Percentiles rank a stretch among this genome's conserved stretches.
These are phyloP conservation scores for Eriocheir sinensis DNA, from an alignment of 1,140 invertebrate genomes.

Conservation along the genomic window DNA sequence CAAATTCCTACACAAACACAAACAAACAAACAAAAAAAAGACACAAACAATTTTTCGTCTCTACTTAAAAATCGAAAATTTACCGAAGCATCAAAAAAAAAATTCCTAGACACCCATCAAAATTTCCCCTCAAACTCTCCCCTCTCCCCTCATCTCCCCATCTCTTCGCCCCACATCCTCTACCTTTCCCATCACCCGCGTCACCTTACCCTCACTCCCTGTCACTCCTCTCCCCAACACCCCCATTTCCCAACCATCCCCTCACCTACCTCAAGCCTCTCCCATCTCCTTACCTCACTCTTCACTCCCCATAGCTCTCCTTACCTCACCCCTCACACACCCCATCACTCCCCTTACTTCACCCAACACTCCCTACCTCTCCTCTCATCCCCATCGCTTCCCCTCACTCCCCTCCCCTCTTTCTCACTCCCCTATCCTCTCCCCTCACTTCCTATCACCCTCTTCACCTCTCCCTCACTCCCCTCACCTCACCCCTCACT, in stretches of 20 bases:
- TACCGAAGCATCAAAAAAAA: background rate
- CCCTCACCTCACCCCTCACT: background rate
- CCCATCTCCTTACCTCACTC: background rate
- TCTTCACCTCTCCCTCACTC: background rate
- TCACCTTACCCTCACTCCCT: background rate
- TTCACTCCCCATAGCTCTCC: background rate
- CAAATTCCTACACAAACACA: too few relatives aligned
- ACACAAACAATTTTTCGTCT: too few relatives aligned
- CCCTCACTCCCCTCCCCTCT: background rate
- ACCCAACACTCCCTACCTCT: background rate
- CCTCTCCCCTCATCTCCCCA: background rate
- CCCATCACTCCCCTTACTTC: background rate
- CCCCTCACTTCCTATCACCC: background rate
- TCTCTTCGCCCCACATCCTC: too few relatives aligned
- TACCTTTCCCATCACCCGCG: background rate
- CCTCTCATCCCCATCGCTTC: too few relatives aligned
- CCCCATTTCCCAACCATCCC: background rate
- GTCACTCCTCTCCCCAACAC: too few relatives aligned
- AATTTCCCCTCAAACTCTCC: background rate
- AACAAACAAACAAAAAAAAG: too few relatives aligned
- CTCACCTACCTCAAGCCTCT: background rate
- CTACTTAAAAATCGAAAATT: too few relatives aligned
- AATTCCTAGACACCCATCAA: background rate
- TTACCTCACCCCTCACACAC: background rate
- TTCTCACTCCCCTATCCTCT: background rate